Base-by-base conservation (phyloP, 2,888 invertebrate genomes). In the Salticus scenicus region DNA sequence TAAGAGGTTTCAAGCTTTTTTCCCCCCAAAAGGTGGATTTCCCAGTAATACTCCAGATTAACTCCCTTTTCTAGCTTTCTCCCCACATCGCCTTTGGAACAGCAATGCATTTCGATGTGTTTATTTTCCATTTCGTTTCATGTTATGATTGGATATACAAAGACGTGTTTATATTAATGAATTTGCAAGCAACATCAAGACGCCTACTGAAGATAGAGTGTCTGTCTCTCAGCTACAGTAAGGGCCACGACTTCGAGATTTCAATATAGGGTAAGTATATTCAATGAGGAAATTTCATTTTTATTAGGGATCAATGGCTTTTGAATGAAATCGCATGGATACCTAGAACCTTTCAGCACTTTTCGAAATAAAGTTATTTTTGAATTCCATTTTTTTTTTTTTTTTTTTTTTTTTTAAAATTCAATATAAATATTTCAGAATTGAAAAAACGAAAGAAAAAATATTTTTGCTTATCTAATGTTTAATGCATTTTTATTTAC, bases 61-160 rank as follows among this genome's bases (percentile, higher is more conserved):
- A 27, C 2, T 27, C 57, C 66, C 41, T 75, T 66, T 74, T 72
- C 42, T 33, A 8, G 24, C 77, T 70, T 27, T 66, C 66, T 64
- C 37, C 30, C 64, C 64, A 12, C 64, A 8, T n/a, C 64, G 4
- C 20, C 12, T 64, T 12, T 14, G 20, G 20, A 64, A 64, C 8
- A 8, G 28, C 30, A 28, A 20, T 17, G 27, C 28, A 64, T 64
- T 64, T 64, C 64, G 64, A 30, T 37, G 71, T 79, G 78, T 79
- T 79, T 79, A 79, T 79, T 79, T 79, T 79, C 78, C 78, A 79
- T 79, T 79, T 79, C 78, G 71, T 12, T 64, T n/a, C 64, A 30
- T 79, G 71, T 79, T 79, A 79, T 79, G 78, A 79, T 72, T 79
- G 64, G 78, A 79, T 79, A 71, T 71, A 72, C 71, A 64, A 70